Conservation (phyloP, 2,797 vertebrate genomes). For the Morelia viridis region DNA sequence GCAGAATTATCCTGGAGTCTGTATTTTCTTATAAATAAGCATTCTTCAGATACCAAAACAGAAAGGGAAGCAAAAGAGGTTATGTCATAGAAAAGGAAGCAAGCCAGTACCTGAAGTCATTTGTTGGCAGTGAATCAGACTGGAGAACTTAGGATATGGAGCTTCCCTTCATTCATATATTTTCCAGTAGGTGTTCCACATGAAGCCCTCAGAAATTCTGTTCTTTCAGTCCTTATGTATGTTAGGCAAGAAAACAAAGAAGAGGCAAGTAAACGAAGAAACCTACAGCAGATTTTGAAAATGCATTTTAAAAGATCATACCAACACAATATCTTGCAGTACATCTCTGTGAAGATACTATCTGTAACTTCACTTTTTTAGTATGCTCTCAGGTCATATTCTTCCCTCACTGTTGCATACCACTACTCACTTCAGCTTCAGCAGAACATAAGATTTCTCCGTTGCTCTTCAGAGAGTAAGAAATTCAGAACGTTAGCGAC, state of each 20-base stretch:
- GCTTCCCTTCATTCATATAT: conserved; percentile 16
- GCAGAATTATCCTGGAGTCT: neutral
- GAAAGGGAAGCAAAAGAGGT: conserved; percentile 21
- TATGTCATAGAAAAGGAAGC: conserved; percentile 21
- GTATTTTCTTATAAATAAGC: conserved; percentile 28
- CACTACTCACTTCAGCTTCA: neutral
- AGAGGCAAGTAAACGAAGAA: neutral
- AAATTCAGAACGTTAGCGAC: conserved; percentile 26
- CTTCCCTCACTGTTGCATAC: neutral
- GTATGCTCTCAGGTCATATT: neutral
- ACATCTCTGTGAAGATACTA: neutral
- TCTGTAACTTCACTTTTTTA: neutral
- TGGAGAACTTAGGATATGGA: conserved; percentile 14
- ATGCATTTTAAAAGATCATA: neutral
- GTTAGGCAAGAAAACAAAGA: neutral
- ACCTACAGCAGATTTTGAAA: neutral
- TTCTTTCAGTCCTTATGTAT: neutral
- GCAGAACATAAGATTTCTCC: neutral
- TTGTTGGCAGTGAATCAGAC: conserved; percentile 41
- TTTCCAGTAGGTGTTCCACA: neutral
- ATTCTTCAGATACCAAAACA: conserved; percentile 31
- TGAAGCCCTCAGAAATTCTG: neutral
- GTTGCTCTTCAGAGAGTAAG: neutral
- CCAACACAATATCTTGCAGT: neutral
- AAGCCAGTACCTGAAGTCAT: conserved; percentile 26